A percentile compares a stretch with the other conserved stretches of the same genome.
Conservation (phyloP, 2,888 invertebrate genomes). For the Protula sp. region DNA sequence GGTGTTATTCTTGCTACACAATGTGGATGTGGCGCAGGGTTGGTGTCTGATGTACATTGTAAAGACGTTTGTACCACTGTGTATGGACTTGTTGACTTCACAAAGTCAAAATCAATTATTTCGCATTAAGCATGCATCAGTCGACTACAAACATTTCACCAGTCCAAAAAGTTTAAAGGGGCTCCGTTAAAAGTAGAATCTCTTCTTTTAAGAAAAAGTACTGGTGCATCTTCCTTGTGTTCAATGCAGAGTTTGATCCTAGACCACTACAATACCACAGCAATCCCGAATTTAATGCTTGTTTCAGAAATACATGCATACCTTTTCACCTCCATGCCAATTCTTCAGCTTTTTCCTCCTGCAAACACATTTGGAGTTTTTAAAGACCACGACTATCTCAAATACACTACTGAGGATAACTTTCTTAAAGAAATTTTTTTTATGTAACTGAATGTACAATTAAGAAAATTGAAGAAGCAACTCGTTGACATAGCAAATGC, state of each 20-base stretch:
- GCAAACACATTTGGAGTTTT: constrained; percentile 2
- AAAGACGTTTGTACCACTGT: not conserved
- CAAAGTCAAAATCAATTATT: not conserved
- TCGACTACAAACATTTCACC: not conserved
- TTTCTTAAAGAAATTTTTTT: too few relatives aligned
- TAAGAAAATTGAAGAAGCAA: not conserved
- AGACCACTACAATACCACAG: not conserved
- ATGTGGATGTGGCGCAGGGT: constrained; percentile 5
- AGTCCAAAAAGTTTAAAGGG: not conserved
- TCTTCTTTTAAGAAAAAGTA: too few relatives aligned
- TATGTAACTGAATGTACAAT: too few relatives aligned
- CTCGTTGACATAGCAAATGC: too few relatives aligned
- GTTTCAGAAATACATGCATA: not conserved
- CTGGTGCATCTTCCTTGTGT: not conserved
- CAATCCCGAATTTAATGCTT: not conserved
- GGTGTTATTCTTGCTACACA: not conserved
- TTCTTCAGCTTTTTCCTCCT: constrained; percentile 5
- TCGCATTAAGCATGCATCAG: not conserved
- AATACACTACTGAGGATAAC: too few relatives aligned
- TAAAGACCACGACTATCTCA: too few relatives aligned
- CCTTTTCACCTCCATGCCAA: not conserved
- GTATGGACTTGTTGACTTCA: not conserved
- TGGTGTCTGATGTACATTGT: not conserved
- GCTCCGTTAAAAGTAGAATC: too few relatives aligned
- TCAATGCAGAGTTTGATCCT: constrained; percentile 2